Base-by-base conservation (phyloP, 2,113 vertebrate species). In the Takifugu bimaculatus region DNA sequence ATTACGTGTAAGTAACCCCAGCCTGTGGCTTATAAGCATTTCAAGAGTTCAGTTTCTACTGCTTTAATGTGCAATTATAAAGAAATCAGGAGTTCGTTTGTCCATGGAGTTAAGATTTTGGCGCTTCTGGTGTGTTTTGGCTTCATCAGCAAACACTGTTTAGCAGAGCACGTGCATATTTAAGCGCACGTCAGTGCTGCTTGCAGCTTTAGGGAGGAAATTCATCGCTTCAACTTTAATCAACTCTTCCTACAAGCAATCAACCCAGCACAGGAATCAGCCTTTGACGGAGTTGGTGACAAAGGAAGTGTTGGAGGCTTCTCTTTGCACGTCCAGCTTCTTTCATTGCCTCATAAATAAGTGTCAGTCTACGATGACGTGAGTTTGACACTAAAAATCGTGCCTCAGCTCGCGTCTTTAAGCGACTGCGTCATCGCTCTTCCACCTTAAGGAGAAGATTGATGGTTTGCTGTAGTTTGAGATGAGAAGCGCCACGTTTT, bases 1-100 rank as follows among this genome's bases (percentile, higher is more conserved):
- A 93, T 83, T 99, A 99, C 0, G 95, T 99, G 97, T 99, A 91
- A 0, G 96, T 96, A 76, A 13, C 47, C 50, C 42, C 50, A 14
- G 10, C 12, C 11, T 2, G 11, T 13, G 12, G 54, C 5, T 49
- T 26, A 39, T 20, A 3, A 11, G 50, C 6, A 1, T 11, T 20
- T 20, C 20, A 26, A 26, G 14, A 0, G 32, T 27, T 12, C 9
- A 9, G 27, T 61, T 45, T 62, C 27, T 52, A 43, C 53, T 51
- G 25, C 42, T 47, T 49, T 42, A 56, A 60, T 44, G 55, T 55
- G 50, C 11, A 42, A 9, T 54, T 50, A 26, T 32, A 13, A 49
- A 47, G 12, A 9, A 26, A 39, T 64, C 20, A 61, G 42, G 53
- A 2, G 51, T 32, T 62, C 7, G 14, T 70, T 70, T 14, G 10